A percentile compares a stretch with the other conserved stretches of the same genome.
Conservation (phyloP, 2,113 vertebrate species). For the Lophotis ruficrista region DNA sequence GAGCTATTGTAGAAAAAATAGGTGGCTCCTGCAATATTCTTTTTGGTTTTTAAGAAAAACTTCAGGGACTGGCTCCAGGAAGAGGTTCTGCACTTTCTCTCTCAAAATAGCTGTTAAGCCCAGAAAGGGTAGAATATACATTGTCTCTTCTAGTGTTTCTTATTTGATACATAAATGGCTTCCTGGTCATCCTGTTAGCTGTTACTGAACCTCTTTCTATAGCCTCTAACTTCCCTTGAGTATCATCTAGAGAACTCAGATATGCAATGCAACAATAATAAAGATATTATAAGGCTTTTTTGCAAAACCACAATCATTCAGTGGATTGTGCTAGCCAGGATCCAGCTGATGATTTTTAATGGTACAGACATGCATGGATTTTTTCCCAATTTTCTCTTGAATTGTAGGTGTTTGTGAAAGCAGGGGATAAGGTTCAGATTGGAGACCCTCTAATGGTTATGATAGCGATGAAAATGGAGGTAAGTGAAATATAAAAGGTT, state of each 20-base stretch:
- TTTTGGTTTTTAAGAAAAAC: not conserved
- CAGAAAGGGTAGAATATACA: not conserved
- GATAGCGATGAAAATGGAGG: slow-evolving; percentile 99
- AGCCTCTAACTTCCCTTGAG: not conserved
- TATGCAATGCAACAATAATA: not conserved
- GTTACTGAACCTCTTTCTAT: not conserved
- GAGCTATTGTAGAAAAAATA: not conserved
- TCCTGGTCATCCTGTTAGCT: not conserved
- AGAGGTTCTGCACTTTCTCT: not conserved
- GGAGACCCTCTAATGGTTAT: slow-evolving; percentile 94
- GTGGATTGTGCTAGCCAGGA: not conserved
- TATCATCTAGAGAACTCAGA: not conserved
- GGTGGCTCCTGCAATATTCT: not conserved
- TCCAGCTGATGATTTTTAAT: not conserved
- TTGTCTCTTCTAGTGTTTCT: not conserved
- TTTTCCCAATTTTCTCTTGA: not conserved
- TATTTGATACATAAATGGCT: not conserved
- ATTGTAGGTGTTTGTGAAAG: slow-evolving; percentile 90
- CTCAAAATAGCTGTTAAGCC: not conserved
- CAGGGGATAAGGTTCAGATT: slow-evolving; percentile 85
- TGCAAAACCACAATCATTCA: not conserved
- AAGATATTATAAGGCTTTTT: not conserved
- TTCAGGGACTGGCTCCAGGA: not conserved
- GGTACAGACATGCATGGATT: not conserved
- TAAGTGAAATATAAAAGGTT: slow-evolving; percentile 53